Conservation (phyloP, 2,113 vertebrate species). For the Antennarius striatus region DNA sequence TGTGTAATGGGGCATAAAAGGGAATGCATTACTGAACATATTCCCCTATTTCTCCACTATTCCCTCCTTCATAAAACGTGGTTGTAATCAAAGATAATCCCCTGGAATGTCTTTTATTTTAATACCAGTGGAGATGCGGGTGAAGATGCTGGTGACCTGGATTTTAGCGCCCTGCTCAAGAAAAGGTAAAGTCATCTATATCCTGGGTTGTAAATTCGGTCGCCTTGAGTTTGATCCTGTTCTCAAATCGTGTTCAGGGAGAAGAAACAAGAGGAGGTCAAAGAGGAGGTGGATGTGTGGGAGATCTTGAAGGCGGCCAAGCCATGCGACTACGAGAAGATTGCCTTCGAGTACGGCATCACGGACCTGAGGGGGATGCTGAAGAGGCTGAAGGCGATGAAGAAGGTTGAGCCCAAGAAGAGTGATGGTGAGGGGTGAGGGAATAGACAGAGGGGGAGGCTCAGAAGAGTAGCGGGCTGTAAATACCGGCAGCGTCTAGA, state of each 20-base stretch:
- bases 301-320: conserved; percentile 88
- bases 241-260: conserved; percentile 49
- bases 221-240: neutral
- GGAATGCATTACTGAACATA: conserved; percentile 8
- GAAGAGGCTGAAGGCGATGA: conserved; percentile 88
- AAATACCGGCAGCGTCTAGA: conserved; percentile 41
- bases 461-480: conserved; percentile 15
- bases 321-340: conserved; percentile 91
- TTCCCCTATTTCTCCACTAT: neutral
- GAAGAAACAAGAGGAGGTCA: conserved; percentile 73
- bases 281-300: conserved; percentile 85
- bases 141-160: conserved; percentile 85
- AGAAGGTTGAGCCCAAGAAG: conserved; percentile 84
- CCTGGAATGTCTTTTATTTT: neutral
- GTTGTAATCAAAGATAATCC: conserved; percentile 7
- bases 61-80: neutral
- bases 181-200: conserved; percentile 79
- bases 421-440: conserved; percentile 81
- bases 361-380: conserved; percentile 93
- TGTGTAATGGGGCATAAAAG: conserved; percentile 20
- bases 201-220: too few species aligned
- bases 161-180: conserved; percentile 89
- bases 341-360: conserved; percentile 92
- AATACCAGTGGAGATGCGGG: conserved; percentile 77
- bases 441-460: neutral